Percentiles rank a stretch among this genome's conserved stretches.
Conservation (phyloP, 2,888 invertebrate genomes). For the Athrips mouffetella region DNA sequence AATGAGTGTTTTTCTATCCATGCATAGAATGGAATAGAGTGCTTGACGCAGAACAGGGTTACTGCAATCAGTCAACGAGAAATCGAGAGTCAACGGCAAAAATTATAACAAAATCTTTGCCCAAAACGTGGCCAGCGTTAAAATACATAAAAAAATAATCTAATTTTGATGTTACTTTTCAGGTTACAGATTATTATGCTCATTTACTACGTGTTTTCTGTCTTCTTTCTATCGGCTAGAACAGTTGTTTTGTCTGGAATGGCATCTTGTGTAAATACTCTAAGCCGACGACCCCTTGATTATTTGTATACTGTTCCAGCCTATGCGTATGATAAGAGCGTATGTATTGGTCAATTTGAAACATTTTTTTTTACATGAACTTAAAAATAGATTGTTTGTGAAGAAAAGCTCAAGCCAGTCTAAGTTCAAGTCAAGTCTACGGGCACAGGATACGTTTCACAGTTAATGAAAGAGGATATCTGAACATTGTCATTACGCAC, state of each 20-base stretch:
- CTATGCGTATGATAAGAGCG: slow-evolving; percentile 36
- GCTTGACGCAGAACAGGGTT: too few species aligned
- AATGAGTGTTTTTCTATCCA: too few species aligned
- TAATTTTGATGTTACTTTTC: neutral
- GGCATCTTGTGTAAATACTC: slow-evolving; percentile 28
- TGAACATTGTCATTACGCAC: too few species aligned
- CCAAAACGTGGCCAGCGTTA: neutral
- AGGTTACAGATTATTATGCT: neutral
- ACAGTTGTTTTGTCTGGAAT: neutral
- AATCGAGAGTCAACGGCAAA: neutral
- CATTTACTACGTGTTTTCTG: neutral
- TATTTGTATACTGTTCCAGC: slow-evolving; percentile 34
- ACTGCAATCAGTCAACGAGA: too few species aligned
- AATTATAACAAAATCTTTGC: neutral
- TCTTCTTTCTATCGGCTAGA: neutral
- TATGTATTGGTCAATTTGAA: slow-evolving; percentile 26
- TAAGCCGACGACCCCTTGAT: slow-evolving; percentile 35
- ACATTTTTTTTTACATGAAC: too few species aligned
- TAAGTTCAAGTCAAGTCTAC: too few species aligned
- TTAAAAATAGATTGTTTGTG: too few species aligned
- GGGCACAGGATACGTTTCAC: too few species aligned
- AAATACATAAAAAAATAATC: neutral
- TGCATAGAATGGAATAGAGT: too few species aligned
- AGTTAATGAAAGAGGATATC: too few species aligned
- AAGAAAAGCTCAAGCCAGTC: too few species aligned